Percentiles rank a stretch among this genome's conserved stretches.
Evolutionary conservation across 2,113 vertebrate genomes (phyloP).

Genomic region (Brachypodius melanocephalos): DNA sequence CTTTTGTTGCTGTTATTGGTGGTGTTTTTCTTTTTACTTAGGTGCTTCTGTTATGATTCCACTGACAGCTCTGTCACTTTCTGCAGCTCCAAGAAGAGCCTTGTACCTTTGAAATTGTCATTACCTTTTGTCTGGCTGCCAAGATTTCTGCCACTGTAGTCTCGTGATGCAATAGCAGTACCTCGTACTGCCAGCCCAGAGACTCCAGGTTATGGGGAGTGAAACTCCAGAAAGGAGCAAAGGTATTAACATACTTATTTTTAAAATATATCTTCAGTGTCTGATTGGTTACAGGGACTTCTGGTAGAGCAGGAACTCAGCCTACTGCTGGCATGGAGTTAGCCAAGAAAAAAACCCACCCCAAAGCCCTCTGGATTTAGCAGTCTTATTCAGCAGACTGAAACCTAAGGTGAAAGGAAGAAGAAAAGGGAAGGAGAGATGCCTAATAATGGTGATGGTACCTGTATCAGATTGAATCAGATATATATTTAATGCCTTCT

Average conservation of each 20-base stretch:
- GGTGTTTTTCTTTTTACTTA: background rate
- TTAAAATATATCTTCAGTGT: background rate
- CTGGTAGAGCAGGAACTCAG: background rate
- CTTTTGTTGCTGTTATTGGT: background rate
- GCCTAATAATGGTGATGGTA: background rate
- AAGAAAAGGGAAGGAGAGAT: background rate
- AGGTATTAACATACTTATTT: background rate
- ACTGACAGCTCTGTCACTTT: slow-evolving; percentile 45
- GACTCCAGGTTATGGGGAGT: background rate
- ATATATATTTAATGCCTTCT: background rate
- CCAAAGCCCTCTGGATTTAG: background rate
- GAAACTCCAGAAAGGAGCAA: background rate
- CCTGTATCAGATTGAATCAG: background rate
- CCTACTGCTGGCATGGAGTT: background rate
- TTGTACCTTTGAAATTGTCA: slow-evolving; percentile 67
- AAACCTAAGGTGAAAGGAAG: background rate
- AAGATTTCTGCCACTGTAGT: background rate
- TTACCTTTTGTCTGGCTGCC: slow-evolving; percentile 56
- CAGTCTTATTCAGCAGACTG: background rate
- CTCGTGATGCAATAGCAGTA: background rate
- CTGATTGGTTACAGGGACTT: background rate
- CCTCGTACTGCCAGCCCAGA: background rate
- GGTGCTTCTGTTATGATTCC: slow-evolving; percentile 26
- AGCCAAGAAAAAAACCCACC: fast-evolving
- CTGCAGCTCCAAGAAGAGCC: slow-evolving; percentile 15